A percentile compares a stretch with the other conserved stretches of the same genome.
These are phyloP conservation scores for Globodera rostochiensis DNA, from an alignment of 1,140 invertebrate species.

Conservation along the genomic window DNA sequence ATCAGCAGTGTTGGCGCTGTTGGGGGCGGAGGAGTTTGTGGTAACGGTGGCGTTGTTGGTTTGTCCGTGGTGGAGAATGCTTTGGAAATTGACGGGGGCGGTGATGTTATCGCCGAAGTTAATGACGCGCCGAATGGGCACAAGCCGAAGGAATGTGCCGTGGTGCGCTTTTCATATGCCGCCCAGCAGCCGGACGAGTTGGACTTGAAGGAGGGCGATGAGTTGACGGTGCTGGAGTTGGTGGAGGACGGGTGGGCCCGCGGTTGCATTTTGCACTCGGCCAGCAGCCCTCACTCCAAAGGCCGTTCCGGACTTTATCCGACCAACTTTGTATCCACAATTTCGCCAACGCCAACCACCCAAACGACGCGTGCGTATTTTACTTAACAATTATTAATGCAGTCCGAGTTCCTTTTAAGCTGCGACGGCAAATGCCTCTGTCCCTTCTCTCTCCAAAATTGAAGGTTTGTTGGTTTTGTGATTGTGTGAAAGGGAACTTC, in stretches of 20 bases:
- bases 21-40: not conserved
- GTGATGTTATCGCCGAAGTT: not conserved
- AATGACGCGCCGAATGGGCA: slow-evolving; percentile 1
- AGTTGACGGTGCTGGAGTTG: slow-evolving; percentile 80
- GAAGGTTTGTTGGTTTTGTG: not conserved
- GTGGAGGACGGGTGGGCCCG: slow-evolving; percentile 69
- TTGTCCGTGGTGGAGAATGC: not conserved
- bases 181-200: slow-evolving; percentile 92
- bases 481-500: not conserved
- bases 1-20: not conserved
- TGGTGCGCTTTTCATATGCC: slow-evolving; percentile 84
- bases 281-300: slow-evolving; percentile 39
- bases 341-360: slow-evolving; percentile 33
- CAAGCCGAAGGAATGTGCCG: slow-evolving; percentile 68
- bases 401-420: slow-evolving; percentile 2
- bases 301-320: slow-evolving; percentile 69
- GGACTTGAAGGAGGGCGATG: slow-evolving; percentile 82
- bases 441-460: slow-evolving; percentile 17
- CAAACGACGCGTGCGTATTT: slow-evolving; percentile 28
- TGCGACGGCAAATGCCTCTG: not conserved
- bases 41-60: not conserved
- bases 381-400: not conserved
- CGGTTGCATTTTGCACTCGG: slow-evolving; percentile 62
- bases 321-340: slow-evolving; percentile 68
- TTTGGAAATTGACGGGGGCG: not conserved